A percentile compares a stretch with the other conserved stretches of the same genome.
These are phyloP conservation scores for Gymnocephalus cernua DNA, from an alignment of 2,113 vertebrate species.

Conservation along the genomic window DNA sequence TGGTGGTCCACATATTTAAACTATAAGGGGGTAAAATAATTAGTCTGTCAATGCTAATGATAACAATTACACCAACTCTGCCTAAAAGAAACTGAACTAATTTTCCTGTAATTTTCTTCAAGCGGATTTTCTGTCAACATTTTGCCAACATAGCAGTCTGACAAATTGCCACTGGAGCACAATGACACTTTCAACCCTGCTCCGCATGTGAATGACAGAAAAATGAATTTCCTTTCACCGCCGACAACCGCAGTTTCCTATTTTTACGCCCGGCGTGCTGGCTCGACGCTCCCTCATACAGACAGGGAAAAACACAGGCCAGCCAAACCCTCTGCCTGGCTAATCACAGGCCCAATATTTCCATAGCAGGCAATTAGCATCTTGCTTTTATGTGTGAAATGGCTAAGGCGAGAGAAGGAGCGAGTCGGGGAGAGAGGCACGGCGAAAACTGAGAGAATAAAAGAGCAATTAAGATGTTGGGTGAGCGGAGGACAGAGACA, in stretches of 20 bases:
- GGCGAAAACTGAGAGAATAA: conserved; percentile 78
- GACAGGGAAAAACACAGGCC: conserved; percentile 53
- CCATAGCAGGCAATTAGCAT: conserved; percentile 83
- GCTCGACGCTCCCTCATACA: conserved; percentile 53
- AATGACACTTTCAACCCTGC: conserved; percentile 60
- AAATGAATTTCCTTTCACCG: conserved; percentile 60
- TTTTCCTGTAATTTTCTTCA: conserved; percentile 69
- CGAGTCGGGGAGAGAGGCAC: conserved; percentile 71
- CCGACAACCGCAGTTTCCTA: conserved; percentile 18
- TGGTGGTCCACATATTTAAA: conserved; percentile 19
- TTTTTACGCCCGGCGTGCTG: conserved; percentile 40
- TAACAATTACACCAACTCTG: conserved; percentile 39
- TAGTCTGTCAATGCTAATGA: conserved; percentile 21
- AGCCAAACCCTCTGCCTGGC: conserved; percentile 72
- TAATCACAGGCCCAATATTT: conserved; percentile 83
- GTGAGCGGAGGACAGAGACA: conserved; percentile 80
- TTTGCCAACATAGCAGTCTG: conserved; percentile 53
- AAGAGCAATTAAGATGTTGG: conserved; percentile 85
- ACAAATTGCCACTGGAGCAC: conserved; percentile 69
- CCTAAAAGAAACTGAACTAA: conserved; percentile 54
- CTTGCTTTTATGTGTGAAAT: conserved; percentile 80
- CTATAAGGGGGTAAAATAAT: conserved; percentile 18
- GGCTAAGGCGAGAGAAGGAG: conserved; percentile 66
- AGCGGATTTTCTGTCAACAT: conserved; percentile 62
- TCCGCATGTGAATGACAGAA: conserved; percentile 46